phyloP scores from a whole-genome alignment of 2,113 vertebrate species.

The Lycocorax pyrrhopterus region DNA sequence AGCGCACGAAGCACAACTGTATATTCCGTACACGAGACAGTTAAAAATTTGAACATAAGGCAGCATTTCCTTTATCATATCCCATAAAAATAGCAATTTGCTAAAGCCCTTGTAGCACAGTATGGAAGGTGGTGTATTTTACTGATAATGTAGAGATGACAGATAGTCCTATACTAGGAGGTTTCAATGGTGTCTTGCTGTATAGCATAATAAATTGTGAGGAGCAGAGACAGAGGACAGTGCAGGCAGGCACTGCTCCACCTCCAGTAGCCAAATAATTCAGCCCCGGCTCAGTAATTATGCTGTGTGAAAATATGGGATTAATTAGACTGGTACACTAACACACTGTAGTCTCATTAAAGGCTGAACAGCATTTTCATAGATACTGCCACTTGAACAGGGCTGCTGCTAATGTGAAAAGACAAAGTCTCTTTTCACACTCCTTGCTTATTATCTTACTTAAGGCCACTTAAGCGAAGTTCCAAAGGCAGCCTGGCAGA shows the following conservation, averaged over 20 bases:
- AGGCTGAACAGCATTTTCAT: constrained; percentile 79
- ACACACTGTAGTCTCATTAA: constrained; percentile 88
- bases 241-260: constrained; percentile 69
- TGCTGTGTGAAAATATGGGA: constrained; percentile 89
- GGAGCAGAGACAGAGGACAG: constrained; percentile 74
- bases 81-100: constrained; percentile 97
- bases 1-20: constrained; percentile 31
- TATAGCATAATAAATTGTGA: constrained; percentile 78
- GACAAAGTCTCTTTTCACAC: constrained; percentile 85
- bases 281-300: constrained; percentile 85
- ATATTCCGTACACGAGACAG: constrained; percentile 76
- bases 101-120: constrained; percentile 90
- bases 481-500: constrained; percentile 74
- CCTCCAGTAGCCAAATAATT: constrained; percentile 78
- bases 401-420: constrained; percentile 83
- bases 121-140: constrained; percentile 90
- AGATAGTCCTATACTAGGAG: constrained; percentile 89
- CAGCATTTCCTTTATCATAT: constrained; percentile 95
- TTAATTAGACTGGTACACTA: constrained; percentile 89
- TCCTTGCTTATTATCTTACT: constrained; percentile 86
- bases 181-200: constrained; percentile 81
- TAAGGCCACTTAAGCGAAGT: constrained; percentile 84
- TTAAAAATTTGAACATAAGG: constrained; percentile 93
- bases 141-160: constrained; percentile 95
- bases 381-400: constrained; percentile 82